Evolutionary conservation across 1,140 invertebrate genomes (phyloP).

Genomic region (Drosophila yakuba): DNA sequence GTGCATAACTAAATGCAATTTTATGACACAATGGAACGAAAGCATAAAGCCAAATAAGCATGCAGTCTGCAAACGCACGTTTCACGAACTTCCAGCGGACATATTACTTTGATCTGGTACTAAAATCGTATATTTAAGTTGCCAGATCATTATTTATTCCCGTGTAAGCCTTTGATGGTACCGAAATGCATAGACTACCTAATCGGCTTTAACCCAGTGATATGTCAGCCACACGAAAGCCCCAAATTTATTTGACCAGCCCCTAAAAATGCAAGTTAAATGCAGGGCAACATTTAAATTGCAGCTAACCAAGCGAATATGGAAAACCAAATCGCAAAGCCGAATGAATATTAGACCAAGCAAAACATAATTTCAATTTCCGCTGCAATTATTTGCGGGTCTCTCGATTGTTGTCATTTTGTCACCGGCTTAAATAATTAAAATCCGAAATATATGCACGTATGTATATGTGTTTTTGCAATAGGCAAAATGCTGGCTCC

Average conservation of each 20-base stretch:
- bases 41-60: neutral
- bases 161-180: neutral
- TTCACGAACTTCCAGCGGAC: no score
- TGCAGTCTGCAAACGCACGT: neutral
- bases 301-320: conserved; percentile 14
- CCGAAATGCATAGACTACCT: conserved; percentile 1
- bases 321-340: neutral
- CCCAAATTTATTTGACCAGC: neutral
- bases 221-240: conserved; percentile 1
- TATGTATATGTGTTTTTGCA: conserved; percentile 3
- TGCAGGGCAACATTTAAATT: conserved; percentile 34
- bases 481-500: neutral
- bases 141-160: neutral
- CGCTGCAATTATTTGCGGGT: conserved; percentile 67
- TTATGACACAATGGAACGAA: neutral
- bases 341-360: conserved; percentile 59
- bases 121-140: no score
- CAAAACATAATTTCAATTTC: conserved; percentile 78
- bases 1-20: neutral
- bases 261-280: conserved; percentile 27
- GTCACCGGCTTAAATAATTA: conserved; percentile 65
- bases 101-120: no score
- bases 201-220: conserved; percentile 35
- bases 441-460: conserved; percentile 52
- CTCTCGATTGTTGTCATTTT: conserved; percentile 30